Conservation (phyloP, 2,888 invertebrate genomes). For the Tenthredo amoena region DNA sequence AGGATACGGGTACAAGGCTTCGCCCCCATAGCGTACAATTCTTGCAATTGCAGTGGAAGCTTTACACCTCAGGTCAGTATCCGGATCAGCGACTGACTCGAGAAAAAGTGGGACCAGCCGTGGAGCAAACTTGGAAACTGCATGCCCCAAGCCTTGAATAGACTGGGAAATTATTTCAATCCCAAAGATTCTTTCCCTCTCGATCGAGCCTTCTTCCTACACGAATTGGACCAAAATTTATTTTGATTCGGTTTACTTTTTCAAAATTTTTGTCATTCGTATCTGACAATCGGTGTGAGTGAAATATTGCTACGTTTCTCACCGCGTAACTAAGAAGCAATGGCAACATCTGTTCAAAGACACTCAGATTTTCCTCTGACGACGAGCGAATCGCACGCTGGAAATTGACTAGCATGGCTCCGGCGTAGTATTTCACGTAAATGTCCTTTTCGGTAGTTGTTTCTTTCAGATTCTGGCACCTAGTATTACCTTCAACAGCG, state of each 20-base stretch:
- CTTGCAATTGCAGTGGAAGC: background rate
- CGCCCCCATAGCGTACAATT: background rate
- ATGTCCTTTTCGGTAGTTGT: background rate
- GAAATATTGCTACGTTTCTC: background rate
- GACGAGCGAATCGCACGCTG: background rate
- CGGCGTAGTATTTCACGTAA: background rate
- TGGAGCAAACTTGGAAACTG: constrained; percentile 4
- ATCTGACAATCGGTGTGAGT: background rate
- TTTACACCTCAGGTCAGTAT: background rate
- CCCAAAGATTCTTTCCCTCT: background rate
- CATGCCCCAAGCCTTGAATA: background rate
- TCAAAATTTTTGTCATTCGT: background rate
- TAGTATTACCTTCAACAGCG: background rate
- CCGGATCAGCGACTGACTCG: background rate
- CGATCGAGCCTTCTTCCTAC: background rate
- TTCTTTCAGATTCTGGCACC: constrained; percentile 7
- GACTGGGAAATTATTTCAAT: background rate
- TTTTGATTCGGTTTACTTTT: background rate
- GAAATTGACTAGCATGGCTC: background rate
- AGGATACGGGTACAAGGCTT: background rate
- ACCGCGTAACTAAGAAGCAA: constrained; percentile 1
- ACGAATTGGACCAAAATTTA: background rate
- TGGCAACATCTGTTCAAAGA: background rate
- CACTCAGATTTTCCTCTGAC: background rate
- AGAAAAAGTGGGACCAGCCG: background rate